Evolutionary conservation across 2,113 vertebrate genomes (phyloP), one percentile per base, ranked within the genome.

Genomic region (Notarius lentiginosus): DNA sequence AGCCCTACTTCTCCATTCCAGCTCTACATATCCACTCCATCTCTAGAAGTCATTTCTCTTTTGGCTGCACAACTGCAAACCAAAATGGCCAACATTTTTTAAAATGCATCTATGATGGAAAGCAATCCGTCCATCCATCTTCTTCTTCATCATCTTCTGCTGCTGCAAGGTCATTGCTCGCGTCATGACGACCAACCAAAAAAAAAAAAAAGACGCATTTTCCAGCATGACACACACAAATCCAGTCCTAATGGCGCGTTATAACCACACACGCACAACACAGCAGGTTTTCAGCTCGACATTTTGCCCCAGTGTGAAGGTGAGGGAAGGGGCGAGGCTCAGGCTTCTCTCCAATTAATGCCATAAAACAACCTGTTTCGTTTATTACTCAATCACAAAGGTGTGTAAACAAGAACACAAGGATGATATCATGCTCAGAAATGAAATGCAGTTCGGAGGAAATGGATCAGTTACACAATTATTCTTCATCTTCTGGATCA

Each of bases 311-410:
- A 34, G 34, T 30, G 9, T 24, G 81, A 83, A 83, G 63, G 81
- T 83, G 81, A 85, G 79, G 87, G 77, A 85, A 89, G 88, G 88
- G 88, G 86, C 86, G 88, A 89, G 88, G 88, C 86, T 87, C 75
- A 79, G 65, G 51, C 24, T 85, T 12, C 1, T 81, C 34, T 49
- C 60, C 60, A 65, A 66, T 82, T 82, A n/a, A 63, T 66, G 20
- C n/a, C 61, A 60, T 58, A 58, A 66, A 88, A 79, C 68, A 80
- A 63, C 24, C 84, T 30, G 53, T 60, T 60, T 60, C 4, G 22
- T 60, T 5, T 5, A 60, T 80, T 15, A 18, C 79, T 34, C 30
- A 20, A 14, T 18, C 79, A 80, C 4, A 80, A 22, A 60, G 27
- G 41, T 41, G 27, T 22, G 4, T 20, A 10, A 58, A 79, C 24